Evolutionary conservation across 1,140 invertebrate species (phyloP), one percentile per base, ranked within the genome.

Genomic region (Calycopis cecrops): DNA sequence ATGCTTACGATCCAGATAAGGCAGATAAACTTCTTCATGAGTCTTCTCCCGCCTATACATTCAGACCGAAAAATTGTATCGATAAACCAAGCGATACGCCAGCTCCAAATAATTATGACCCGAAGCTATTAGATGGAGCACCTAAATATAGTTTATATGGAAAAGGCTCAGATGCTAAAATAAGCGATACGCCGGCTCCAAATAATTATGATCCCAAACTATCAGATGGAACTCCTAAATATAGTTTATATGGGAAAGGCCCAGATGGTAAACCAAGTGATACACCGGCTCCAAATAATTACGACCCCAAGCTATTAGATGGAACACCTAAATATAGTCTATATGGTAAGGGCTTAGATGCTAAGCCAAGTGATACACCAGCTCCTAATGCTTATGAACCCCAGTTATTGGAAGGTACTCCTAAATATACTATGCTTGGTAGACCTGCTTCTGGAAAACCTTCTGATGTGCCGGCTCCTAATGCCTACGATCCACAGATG

Each of bases 401-500:
- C 55, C 86, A 87, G 57, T 76, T 88, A 21, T 74, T 90, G 60
- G 88, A 92, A 67, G 88, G 88, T 60, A 84, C 90, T 21, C 90
- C 90, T 17, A 81, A 91, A 69, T 95, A 91, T 74, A 90, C 90
- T 57, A 92, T 95, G 65, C 91, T 91, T 56, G 79, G 87, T 7
- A 88, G 81, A 47, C 51, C 88, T 38, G 74, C 76, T 35, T 64
- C 71, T 10, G 87, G 89, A 17, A 90, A 91, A 52, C 74, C 83
- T 37, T 90, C 76, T 59, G 86, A 88, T 56, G 85, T 72, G 56
- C 88, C 89, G 55, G 89, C 83, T 68, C 81, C 80, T 12, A 89
- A 88, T 65, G 69, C 92, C 89, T 91, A 97, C 89, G 90, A 93
- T 88, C 94, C 94, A 1, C 94, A 96, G 73, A 92, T 93, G 67